Evolutionary conservation across 2,888 invertebrate species (phyloP), one percentile per base, ranked within the genome.

Genomic region (Pheosia tremula): DNA sequence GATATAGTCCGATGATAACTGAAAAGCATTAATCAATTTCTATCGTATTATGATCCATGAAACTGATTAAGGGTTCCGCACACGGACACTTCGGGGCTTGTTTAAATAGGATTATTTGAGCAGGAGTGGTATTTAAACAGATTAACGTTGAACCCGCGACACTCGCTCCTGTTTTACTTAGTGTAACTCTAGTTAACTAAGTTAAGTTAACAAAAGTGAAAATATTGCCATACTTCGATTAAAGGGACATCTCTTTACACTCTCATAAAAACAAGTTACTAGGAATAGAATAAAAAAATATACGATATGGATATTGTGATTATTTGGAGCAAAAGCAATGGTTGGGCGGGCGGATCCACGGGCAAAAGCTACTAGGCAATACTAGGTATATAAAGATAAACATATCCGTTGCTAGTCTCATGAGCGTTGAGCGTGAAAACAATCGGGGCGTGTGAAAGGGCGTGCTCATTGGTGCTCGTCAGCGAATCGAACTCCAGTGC

Each of bases 21-120:
- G 4, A 3, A 47, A 47, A 10, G 45, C 11, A 11, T 47, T 47
- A 47, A 11, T 47, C 3, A 47, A 47, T 11, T 47, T 11, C 45
- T 3, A 11, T 47, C 45, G 11, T 4, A 47, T 47, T 11, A 47
- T 11, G 79, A 85, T 85, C 79, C 82, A 81, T 86, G 80, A 82
- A 79, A 80, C 60, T 81, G 87, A 87, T 89, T 89, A 87, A 81
- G 70, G 79, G 77, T 77, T 81, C 77, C 77, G 72, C 81, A 84
- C 81, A 83, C 80, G 82, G 81, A 84, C 85, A 86, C 85, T 86
- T 87, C 85, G 82, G 86, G 83, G 85, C 85, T 80, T 85, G 85
- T 88, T 86, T 86, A 84, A 87, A 85, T 81, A 81, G 84, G 85
- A 88, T 89, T 86, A 88, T 87, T 86, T 86, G 82, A 83, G 82